Conservation (phyloP, 2,797 vertebrate genomes). For the Sebastes minor region DNA sequence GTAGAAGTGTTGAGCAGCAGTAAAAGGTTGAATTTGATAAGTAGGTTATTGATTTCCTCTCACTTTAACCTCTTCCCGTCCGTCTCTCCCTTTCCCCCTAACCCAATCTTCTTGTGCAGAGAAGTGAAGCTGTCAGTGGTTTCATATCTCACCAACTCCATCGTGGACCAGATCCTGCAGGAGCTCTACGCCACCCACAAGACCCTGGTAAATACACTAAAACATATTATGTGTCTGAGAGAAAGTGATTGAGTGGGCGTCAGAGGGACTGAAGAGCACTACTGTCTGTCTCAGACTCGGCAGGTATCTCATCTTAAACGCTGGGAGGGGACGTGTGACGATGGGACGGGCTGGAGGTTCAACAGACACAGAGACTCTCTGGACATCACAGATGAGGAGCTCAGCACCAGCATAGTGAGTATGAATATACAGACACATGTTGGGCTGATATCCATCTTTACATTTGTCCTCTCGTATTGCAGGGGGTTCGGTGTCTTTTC, state of each 20-base stretch:
- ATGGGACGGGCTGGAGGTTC: conserved; percentile 75
- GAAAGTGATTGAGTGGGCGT: background rate
- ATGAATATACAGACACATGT: background rate
- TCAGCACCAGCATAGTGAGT: conserved; percentile 91
- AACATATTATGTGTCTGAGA: background rate
- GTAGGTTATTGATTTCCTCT: conserved; percentile 54
- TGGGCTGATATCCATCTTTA: background rate
- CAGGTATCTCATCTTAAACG: conserved; percentile 87
- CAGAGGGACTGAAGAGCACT: background rate
- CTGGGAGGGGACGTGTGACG: conserved; percentile 79
- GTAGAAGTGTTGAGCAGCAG: background rate
- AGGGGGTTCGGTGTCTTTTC: background rate
- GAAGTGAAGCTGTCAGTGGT: conserved; percentile 92
- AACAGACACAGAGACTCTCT: conserved; percentile 83
- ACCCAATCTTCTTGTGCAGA: conserved; percentile 78
- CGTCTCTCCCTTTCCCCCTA: conserved; percentile 41
- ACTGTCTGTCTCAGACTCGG: conserved; percentile 77
- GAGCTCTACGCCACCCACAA: conserved; percentile 91
- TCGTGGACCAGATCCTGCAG: conserved; percentile 92
- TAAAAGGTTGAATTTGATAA: conserved; percentile 33
- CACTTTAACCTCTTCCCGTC: conserved; percentile 54
- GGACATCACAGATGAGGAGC: conserved; percentile 89
- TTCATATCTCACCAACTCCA: conserved; percentile 92
- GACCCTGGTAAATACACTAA: conserved; percentile 84
- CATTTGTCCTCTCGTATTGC: background rate